Evolutionary conservation across 2,888 invertebrate species (phyloP), one percentile per base, ranked within the genome.

Genomic region (Andrena chrysosceles): DNA sequence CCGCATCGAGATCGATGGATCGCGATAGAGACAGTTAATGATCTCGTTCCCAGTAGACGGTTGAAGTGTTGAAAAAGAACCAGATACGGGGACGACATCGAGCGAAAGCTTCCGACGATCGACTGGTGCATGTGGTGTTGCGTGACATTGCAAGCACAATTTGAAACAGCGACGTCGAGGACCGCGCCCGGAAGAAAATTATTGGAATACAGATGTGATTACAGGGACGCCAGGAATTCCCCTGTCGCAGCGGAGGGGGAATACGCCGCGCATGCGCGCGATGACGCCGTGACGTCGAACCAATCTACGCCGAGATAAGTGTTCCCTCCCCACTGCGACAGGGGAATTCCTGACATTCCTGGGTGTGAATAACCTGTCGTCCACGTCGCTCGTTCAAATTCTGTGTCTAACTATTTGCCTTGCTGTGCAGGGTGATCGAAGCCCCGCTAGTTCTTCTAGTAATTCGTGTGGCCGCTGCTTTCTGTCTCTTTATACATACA

Each of bases 81-180:
- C 33, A 33, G 64, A 26, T 2, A 16, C 42, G 26, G 71, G 2
- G 68, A 81, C 60, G 75, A 59, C 56, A 59, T 70, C 48, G 20
- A 16, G n/a, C 20, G 63, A n/a, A 75, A 26, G 52, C 54, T 68
- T 67, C 35, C 31, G 31, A 52, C 68, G 59, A 72, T 82, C 87
- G 77, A 92, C 94, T 93, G 89, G 85, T 92, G 93, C 92, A 92
- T 92, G 92, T 84, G 80, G 84, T 90, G 90, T 91, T 91, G 77
- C 82, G 85, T 89, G 85, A 80, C 85, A 78, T 89, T 88, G 87
- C 84, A 81, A 85, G 75, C 74, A 73, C 78, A 80, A 74, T 81
- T 66, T 72, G 83, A 69, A 69, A 69, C 77, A 74, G 69, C 69
- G 81, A 77, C 80, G 77, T 87, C 85, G 68, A 52, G 72, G 2